phyloP scores from a whole-genome alignment of 1,140 invertebrate species.

The Solenopsis invicta region DNA sequence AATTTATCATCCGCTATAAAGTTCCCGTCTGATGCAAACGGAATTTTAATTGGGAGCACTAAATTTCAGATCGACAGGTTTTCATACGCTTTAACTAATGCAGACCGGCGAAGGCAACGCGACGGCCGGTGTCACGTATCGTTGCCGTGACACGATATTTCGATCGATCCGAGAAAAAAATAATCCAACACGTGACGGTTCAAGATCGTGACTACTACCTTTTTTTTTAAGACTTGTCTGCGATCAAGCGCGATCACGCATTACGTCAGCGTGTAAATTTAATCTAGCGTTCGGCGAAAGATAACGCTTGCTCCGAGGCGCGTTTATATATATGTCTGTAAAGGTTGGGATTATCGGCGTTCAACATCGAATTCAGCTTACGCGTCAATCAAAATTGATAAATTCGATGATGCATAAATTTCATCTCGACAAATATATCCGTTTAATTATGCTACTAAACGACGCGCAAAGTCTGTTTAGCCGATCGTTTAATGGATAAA shows the following conservation, averaged over 20 bases:
- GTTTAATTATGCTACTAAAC: neutral
- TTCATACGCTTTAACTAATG: neutral
- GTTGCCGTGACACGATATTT: slow-evolving; percentile 29
- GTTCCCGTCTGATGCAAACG: neutral
- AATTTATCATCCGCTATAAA: slow-evolving; percentile 2
- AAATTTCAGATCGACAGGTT: neutral
- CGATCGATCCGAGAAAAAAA: slow-evolving; percentile 17
- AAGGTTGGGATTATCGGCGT: slow-evolving; percentile 53
- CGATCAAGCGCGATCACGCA: slow-evolving; percentile 31
- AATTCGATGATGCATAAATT: neutral
- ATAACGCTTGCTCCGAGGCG: slow-evolving; percentile 23
- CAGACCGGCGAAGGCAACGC: neutral
- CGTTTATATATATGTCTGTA: slow-evolving; percentile 5
- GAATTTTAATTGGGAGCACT: slow-evolving; percentile 30
- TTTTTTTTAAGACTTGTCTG: slow-evolving; percentile 37
- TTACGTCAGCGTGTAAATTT: slow-evolving; percentile 76
- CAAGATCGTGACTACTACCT: slow-evolving; percentile 61
- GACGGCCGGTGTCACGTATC: neutral
- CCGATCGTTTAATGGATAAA: no score
- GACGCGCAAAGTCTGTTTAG: neutral
- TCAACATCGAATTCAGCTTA: slow-evolving; percentile 13
- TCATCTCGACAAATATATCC: neutral
- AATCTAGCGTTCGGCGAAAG: slow-evolving; percentile 68
- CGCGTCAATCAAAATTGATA: slow-evolving; percentile 15
- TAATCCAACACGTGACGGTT: slow-evolving; percentile 16